Evolutionary conservation across 2,888 invertebrate species (phyloP).

Genomic region (Lepetodrilus schrolli): DNA sequence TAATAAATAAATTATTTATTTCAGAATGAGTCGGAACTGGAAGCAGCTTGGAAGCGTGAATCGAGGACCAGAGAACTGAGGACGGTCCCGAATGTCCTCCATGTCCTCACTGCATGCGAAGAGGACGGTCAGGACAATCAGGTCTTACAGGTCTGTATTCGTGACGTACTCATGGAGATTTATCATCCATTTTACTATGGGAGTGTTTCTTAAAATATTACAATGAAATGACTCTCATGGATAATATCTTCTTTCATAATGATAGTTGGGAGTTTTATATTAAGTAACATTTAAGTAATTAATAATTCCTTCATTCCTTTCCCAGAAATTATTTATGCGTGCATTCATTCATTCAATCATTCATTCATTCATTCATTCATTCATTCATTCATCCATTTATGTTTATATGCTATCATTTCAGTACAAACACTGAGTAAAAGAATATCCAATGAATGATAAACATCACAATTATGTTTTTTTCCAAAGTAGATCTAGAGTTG

Average conservation of each 20-base stretch:
- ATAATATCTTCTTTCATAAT: no score
- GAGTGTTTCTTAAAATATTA: neutral
- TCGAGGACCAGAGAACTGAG: conserved; percentile 49
- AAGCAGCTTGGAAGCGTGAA: conserved; percentile 49
- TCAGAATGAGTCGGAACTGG: conserved; percentile 59
- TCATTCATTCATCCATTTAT: neutral
- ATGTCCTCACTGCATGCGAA: conserved; percentile 62
- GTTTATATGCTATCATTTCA: neutral
- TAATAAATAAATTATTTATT: neutral
- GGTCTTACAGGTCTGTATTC: conserved; percentile 62
- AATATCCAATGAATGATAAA: neutral
- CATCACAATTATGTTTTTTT: no score
- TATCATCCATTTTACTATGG: no score
- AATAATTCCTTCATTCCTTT: no score
- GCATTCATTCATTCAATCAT: no score
- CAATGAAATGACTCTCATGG: no score
- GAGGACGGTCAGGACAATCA: conserved; percentile 58
- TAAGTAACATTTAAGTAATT: no score
- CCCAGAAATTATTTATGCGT: no score
- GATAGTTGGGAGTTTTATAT: no score
- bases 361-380: neutral
- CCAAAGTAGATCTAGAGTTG: no score
- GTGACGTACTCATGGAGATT: no score
- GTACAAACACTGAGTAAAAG: neutral
- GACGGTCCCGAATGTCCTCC: conserved; percentile 55